A percentile compares a stretch with the other conserved stretches of the same genome.
Evolutionary conservation across 2,797 vertebrate genomes (phyloP).

Genomic region (Notolabrus celidotus): DNA sequence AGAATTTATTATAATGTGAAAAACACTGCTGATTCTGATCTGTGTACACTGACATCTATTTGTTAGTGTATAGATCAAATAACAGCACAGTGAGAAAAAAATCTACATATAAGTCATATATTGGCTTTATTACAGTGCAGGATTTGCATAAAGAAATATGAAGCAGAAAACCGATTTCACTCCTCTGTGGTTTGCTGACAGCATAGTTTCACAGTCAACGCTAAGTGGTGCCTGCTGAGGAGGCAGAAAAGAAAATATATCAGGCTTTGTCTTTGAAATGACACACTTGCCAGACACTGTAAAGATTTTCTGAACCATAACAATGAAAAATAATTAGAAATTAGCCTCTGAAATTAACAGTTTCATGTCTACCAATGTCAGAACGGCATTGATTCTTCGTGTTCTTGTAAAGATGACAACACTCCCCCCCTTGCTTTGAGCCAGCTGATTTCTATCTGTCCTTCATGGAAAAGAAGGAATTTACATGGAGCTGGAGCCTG

Average conservation of each 20-base stretch:
- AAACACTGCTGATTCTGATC: slow-evolving; percentile 24
- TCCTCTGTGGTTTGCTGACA: neutral
- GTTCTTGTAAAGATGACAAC: neutral
- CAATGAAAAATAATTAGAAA: slow-evolving; percentile 26
- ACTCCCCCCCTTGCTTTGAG: neutral
- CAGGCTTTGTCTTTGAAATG: neutral
- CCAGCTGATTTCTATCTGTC: slow-evolving; percentile 20
- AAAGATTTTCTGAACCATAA: slow-evolving; percentile 12
- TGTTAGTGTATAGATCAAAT: slow-evolving; percentile 5
- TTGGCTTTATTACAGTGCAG: neutral
- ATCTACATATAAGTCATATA: neutral
- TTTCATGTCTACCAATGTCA: slow-evolving; percentile 3
- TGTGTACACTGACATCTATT: slow-evolving; percentile 6
- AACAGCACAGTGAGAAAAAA: neutral
- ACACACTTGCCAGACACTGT: neutral
- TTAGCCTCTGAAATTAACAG: neutral
- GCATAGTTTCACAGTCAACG: slow-evolving; percentile 1
- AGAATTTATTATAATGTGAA: slow-evolving; percentile 37
- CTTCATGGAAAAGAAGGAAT: slow-evolving; percentile 9
- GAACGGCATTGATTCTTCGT: slow-evolving; percentile 5
- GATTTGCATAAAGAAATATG: neutral
- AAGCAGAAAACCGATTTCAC: neutral
- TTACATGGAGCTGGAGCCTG: slow-evolving; percentile 18
- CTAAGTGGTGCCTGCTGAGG: slow-evolving; percentile 14
- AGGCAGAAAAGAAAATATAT: slow-evolving; percentile 17